phyloP scores from a whole-genome alignment of 2,797 vertebrate species.

The Acanthis flammea region DNA sequence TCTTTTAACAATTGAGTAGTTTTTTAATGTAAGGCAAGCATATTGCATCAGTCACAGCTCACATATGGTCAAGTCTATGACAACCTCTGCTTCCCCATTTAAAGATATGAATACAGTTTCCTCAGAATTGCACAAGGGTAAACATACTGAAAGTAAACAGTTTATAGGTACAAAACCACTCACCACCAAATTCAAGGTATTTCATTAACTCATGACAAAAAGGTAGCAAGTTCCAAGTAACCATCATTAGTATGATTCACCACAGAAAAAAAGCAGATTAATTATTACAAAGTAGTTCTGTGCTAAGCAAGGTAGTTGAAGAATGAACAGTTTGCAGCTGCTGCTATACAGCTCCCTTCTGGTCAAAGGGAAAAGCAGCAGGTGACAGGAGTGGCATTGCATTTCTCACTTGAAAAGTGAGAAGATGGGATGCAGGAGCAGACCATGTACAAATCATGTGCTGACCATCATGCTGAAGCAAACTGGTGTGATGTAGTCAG shows the following conservation, averaged over 20 bases:
- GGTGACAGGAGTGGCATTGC: accelerated
- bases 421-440: background rate
- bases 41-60: background rate
- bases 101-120: background rate
- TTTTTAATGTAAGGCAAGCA: slow-evolving; percentile 25
- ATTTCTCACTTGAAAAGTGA: background rate
- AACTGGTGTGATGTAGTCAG: background rate
- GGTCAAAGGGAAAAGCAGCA: background rate
- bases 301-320: background rate
- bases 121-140: background rate
- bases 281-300: background rate
- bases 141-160: background rate
- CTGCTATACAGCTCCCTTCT: background rate
- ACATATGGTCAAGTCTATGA: background rate
- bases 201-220: background rate
- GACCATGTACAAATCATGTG: background rate
- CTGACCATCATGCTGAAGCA: background rate
- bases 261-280: background rate
- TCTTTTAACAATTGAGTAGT: background rate
- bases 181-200: background rate
- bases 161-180: background rate
- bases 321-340: background rate
- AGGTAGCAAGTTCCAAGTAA: background rate
- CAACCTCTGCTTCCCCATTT: background rate
- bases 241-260: background rate